Evolutionary conservation across 1,140 invertebrate species (phyloP), one percentile per base, ranked within the genome.

Genomic region (Megalopta genalis): DNA sequence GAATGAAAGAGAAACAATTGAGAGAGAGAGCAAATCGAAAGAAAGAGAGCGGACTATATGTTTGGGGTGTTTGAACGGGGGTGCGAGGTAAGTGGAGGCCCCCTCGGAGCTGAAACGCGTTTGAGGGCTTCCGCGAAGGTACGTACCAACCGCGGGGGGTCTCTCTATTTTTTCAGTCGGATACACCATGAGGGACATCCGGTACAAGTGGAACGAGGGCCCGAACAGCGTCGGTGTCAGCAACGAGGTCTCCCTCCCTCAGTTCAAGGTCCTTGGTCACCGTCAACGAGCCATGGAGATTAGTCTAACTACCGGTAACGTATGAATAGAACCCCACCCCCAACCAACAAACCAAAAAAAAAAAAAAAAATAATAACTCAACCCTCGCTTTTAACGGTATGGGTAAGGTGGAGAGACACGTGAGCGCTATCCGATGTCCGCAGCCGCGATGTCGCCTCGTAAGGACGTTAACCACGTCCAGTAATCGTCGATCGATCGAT

Each of bases 151-250:
- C 94, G 94, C 94, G 93, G 94, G 94, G 94, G 94, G 93, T 93
- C 91, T 94, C 94, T 95, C 93, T 95, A 94, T 92, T 94, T 92
- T 95, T 92, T 93, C 95, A 98, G 98, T 98, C 95, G 98, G 98
- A 94, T 98, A 98, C 95, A 98, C 97, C 92, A 98, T 98, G 97
- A 95, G 97, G 94, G 98, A 99, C 95, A 98, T 99, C 94, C 95
- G 97, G 88, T 98, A 98, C 95, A 97, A 97, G 93, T 98, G 97
- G 97, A 97, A 97, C 93, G 97, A 97, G 92, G 97, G 97, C 82
- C 96, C 97, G 90, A 96, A 97, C 93, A 98, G 97, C 88, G 97
- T 98, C 89, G 97, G 97, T 89, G 97, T 98, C 83, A 97, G 97
- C 91, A 96, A 96, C 93, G 97, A 98, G 93, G 97, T 99, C 90